Evolutionary conservation across 2,888 invertebrate genomes (phyloP), one percentile per base, ranked within the genome.

Genomic region (Plebejus argus): DNA sequence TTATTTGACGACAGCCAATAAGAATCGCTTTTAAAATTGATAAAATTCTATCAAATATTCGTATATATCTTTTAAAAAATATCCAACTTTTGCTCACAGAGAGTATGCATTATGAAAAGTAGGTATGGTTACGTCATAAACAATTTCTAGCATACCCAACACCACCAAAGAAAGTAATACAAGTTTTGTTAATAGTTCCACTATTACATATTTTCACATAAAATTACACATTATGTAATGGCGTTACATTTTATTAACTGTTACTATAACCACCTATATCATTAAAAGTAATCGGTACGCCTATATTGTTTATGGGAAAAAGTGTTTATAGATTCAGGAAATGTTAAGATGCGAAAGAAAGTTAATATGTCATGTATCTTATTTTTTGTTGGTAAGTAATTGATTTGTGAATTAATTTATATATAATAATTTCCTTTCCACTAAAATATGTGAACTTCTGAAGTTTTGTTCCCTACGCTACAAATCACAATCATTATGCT

Each of bases 291-390:
- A 82, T 81, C 79, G 81, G 80, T 79, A 77, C 70, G 78, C 76
- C 76, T 82, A 79, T 81, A 80, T 83, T 84, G 83, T 84, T 84
- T 83, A 84, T 82, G 81, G 80, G 81, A 78, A 80, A 83, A 81
- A 83, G 84, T 61, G 23, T 61, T 61, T 20, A 66, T 66, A 33
- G 66, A 12, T 33, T 28, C 10, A 33, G 66, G 33, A 66, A 66
- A 66, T 66, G 66, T 66, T 28, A 33, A 66, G 7, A 66, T 28
- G 66, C 12, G 66, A 66, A 66, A 20, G 15, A 12, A 66, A 66
- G 28, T 28, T 6, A 4, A 12, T 23, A 3, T 12, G 6, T 4
- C 10, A 3, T 12, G 6, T 4, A 10, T 23, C 3, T 45, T 45
- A 45, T 45, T 45, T 39, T 39, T 2, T 1, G 45, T 45, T 45